phyloP scores from a whole-genome alignment of 2,888 invertebrate species.

The Drosophila rubida region DNA sequence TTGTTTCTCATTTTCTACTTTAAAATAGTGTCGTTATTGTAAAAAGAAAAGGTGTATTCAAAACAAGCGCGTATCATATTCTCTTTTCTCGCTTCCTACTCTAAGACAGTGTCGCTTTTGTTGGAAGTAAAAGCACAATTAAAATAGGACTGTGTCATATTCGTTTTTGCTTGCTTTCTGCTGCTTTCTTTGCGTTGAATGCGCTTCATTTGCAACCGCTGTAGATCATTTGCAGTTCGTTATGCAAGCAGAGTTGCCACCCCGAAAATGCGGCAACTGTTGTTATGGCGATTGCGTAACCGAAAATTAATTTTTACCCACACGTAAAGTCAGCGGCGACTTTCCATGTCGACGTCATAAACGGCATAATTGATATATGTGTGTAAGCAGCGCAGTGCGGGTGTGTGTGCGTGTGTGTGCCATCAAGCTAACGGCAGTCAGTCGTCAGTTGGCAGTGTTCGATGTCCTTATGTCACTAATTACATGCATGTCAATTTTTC shows the following conservation, averaged over 20 bases:
- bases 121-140: no score
- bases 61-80: no score
- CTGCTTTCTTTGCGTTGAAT: neutral
- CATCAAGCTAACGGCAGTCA: conserved; percentile 26
- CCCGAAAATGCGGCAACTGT: neutral
- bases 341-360: conserved; percentile 50
- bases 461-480: conserved; percentile 75
- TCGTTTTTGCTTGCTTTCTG: no score
- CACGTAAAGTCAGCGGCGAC: conserved; percentile 30
- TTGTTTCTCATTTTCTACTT: no score
- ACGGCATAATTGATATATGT: conserved; percentile 77
- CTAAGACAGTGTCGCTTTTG: no score
- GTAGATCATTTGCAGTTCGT: conserved; percentile 11
- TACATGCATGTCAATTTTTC: conserved; percentile 81
- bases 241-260: neutral
- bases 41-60: no score
- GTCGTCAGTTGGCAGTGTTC: conserved; percentile 31
- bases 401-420: conserved; percentile 5
- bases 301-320: conserved; percentile 68
- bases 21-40: no score
- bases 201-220: neutral
- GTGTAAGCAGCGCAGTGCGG: conserved; percentile 10
- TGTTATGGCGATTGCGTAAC: conserved; percentile 24
- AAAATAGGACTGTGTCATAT: no score
- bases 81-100: no score